Conservation (phyloP, 2,113 vertebrate species). For the Neoarius graeffei region DNA sequence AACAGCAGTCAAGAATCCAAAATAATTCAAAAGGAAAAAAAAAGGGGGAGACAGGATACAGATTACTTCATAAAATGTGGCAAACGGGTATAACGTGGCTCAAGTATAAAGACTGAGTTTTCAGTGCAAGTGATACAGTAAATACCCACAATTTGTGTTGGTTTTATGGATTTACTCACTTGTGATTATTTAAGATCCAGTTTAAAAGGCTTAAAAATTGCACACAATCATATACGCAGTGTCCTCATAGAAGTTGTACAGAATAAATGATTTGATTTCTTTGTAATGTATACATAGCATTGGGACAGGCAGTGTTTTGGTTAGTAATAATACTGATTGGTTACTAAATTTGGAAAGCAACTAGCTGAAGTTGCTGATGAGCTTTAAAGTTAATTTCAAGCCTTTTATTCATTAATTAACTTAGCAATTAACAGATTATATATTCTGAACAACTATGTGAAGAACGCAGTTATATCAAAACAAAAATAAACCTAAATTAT, state of each 20-base stretch:
- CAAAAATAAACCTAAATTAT: slow-evolving; percentile 37
- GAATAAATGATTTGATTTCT: background rate
- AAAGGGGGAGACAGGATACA: too few relatives aligned
- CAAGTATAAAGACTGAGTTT: background rate
- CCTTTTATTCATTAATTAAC: slow-evolving; percentile 22
- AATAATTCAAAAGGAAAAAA: background rate
- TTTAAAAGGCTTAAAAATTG: background rate
- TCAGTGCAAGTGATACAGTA: background rate
- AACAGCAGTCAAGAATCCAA: background rate
- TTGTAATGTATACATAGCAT: background rate
- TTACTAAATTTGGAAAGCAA: slow-evolving; percentile 12
- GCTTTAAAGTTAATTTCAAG: slow-evolving; percentile 13
- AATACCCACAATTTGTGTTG: background rate
- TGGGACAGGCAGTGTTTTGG: background rate
- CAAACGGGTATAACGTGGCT: background rate
- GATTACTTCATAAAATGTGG: background rate
- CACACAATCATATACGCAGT: background rate
- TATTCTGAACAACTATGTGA: background rate
- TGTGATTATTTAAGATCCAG: background rate
- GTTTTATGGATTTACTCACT: background rate
- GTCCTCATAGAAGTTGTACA: background rate
- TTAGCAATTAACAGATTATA: slow-evolving; percentile 25
- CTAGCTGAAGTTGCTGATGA: background rate
- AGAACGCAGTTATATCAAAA: slow-evolving; percentile 37
- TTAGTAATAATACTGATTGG: slow-evolving; percentile 11